A percentile compares a stretch with the other conserved stretches of the same genome.
phyloP scores from a whole-genome alignment of 1,140 invertebrate genomes.

The Arion vulgaris region DNA sequence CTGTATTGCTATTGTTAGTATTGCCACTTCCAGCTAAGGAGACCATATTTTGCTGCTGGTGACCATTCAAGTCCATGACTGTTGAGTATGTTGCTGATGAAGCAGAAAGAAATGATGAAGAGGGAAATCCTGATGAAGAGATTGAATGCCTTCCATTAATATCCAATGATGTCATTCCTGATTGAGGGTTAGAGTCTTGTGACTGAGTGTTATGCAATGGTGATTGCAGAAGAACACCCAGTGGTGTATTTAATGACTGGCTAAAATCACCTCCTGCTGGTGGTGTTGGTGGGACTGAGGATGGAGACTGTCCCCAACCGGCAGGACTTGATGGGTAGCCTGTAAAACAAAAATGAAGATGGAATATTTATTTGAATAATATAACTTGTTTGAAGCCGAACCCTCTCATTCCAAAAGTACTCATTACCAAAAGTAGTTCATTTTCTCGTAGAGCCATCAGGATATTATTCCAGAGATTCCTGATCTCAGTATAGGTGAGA shows the following conservation, averaged over 20 bases:
- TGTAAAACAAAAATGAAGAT: constrained; percentile 5
- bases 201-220: constrained; percentile 46
- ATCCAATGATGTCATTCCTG: constrained; percentile 9
- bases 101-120: constrained; percentile 5
- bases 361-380: too few species aligned
- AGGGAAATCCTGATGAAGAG: constrained; percentile 17
- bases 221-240: constrained; percentile 23
- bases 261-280: constrained; percentile 13
- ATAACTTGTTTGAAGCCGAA: too few species aligned
- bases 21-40: constrained; percentile 23
- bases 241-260: not conserved
- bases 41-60: constrained; percentile 39
- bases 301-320: constrained; percentile 39
- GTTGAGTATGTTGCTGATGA: constrained; percentile 9
- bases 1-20: constrained; percentile 19
- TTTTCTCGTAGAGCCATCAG: too few species aligned
- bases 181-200: constrained; percentile 36
- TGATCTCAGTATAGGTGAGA: too few species aligned
- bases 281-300: constrained; percentile 35
- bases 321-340: constrained; percentile 33
- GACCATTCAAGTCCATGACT: constrained; percentile 30
- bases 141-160: constrained; percentile 2
- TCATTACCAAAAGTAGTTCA: too few species aligned
- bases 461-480: too few species aligned
- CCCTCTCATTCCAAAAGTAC: too few species aligned